Conservation (phyloP, 2,113 vertebrate species). For the Aegotheles bennettii region DNA sequence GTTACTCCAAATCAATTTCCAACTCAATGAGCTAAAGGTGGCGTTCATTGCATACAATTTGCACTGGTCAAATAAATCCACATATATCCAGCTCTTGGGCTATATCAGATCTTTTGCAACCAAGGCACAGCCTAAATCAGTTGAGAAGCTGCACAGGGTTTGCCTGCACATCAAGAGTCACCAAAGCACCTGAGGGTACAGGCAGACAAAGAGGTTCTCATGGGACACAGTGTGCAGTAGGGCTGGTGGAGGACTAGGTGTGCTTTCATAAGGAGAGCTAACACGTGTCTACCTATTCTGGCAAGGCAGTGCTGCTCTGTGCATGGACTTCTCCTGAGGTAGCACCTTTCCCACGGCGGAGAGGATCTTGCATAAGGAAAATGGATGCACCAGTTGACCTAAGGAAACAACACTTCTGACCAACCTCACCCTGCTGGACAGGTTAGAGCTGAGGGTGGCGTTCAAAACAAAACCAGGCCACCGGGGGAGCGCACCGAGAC, state of each 20-base stretch:
- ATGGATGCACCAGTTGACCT: rapidly evolving
- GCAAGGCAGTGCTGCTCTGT: not conserved
- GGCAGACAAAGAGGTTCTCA: not conserved
- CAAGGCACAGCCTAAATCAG: not conserved
- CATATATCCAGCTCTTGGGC: not conserved
- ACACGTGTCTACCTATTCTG: rapidly evolving
- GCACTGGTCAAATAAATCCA: not conserved
- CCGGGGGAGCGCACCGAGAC: not conserved
- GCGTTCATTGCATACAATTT: rapidly evolving
- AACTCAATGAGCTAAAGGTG: not conserved
- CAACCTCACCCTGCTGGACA: not conserved
- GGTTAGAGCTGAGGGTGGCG: not conserved
- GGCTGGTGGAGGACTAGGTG: not conserved
- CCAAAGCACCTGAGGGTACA: not conserved
- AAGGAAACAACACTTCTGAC: not conserved
- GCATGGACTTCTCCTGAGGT: rapidly evolving
- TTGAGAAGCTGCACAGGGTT: not conserved
- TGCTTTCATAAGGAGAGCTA: not conserved
- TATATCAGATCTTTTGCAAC: not conserved
- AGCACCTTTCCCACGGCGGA: not conserved
- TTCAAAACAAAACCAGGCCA: not conserved
- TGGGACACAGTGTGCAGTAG: rapidly evolving
- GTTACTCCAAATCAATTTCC: not conserved
- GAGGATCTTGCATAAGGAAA: not conserved
- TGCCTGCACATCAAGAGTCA: not conserved